Evolutionary conservation across 2,113 vertebrate species (phyloP), one percentile per base, ranked within the genome.

Genomic region (Atherinomorus stipes): DNA sequence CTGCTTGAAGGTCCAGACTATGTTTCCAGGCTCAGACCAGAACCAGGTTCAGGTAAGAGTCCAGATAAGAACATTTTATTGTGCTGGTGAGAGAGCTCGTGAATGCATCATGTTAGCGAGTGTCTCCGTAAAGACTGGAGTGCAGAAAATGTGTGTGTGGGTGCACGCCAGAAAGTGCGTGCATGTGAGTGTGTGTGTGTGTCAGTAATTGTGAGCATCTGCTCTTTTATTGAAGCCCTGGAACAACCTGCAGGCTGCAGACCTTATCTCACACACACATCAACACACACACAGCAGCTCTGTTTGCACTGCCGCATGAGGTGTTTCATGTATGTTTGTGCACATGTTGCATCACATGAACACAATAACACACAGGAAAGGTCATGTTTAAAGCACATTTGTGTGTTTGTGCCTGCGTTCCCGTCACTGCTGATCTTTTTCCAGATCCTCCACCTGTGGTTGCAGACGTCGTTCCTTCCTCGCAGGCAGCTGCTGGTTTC

Each of bases 211-310:
- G 84, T 84, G 67, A 77, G 85, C 73, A 83, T 91, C 88, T 90
- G 90, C 69, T 87, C 68, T 89, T 80, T 87, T 89, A 87, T 90
- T 86, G 87, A 66, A 78, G 71, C 74, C 74, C 72, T 84, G 84
- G 75, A 88, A 88, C 85, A 83, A 87, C 83, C 90, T 91, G 87
- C 65, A 88, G 90, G 89, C 80, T 79, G 80, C 64, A 79, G 65
- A 67, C 67, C 80, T 89, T 83, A 88, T 85, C 81, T 51, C 47
- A 49, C 66, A 70, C 64, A 74, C 61, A 74, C 59, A 71, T 51
- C 31, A 34, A 34, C 49, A 28, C 34, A 75, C 74, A 76, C 72
- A 68, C 72, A 65, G 74, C 68, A 53, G 45, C 34, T 67, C 74
- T 79, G 60, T 79, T 75, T 75, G 58, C 77, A 40, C 57, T 23